Conservation (phyloP, 2,113 vertebrate genomes). For the Chaetura pelagica region DNA sequence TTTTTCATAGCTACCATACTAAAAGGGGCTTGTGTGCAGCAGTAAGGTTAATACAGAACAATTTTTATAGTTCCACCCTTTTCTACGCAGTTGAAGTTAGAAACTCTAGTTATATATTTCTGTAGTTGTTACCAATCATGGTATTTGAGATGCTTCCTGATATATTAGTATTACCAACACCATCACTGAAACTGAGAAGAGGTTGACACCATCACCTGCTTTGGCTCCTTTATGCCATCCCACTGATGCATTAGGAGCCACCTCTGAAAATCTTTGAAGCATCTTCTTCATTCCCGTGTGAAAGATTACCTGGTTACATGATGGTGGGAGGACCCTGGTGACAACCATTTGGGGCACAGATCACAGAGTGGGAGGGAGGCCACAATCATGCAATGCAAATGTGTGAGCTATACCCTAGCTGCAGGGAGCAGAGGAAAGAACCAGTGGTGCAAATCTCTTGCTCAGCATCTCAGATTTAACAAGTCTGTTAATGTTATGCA, state of each 20-base stretch:
- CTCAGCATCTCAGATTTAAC: neutral
- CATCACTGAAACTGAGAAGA: neutral
- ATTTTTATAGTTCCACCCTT: neutral
- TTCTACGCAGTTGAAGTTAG: neutral
- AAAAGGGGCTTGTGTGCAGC: neutral
- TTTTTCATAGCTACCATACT: neutral
- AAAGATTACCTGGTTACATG: neutral
- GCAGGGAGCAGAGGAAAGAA: neutral
- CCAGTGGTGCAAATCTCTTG: neutral
- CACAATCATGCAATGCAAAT: neutral
- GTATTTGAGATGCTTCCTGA: neutral
- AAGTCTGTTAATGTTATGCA: neutral
- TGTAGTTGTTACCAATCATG: neutral
- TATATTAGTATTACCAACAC: neutral
- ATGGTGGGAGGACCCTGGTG: neutral
- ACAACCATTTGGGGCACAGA: neutral
- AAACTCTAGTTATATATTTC: neutral
- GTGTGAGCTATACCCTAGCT: neutral
- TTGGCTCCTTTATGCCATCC: neutral
- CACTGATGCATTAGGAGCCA: neutral
- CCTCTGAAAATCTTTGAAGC: neutral
- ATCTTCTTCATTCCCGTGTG: neutral
- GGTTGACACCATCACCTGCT: neutral
- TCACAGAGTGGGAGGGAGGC: neutral
- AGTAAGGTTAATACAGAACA: conserved; percentile 3